phyloP scores from a whole-genome alignment of 2,113 vertebrate genomes.

The Oncorhynchus mykiss region DNA sequence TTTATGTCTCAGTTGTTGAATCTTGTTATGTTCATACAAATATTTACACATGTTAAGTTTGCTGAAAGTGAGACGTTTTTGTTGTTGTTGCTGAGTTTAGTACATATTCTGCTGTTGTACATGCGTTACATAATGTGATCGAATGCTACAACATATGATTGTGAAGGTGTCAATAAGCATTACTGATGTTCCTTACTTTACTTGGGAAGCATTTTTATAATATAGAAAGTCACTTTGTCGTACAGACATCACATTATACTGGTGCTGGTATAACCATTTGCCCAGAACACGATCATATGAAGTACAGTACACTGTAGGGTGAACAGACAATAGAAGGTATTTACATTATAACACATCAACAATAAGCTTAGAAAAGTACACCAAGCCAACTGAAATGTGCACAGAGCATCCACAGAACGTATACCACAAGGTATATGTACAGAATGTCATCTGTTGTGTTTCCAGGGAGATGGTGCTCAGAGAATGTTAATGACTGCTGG shows the following conservation, averaged over 20 bases:
- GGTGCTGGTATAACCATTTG: not conserved
- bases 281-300: not conserved
- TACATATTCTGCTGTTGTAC: not conserved
- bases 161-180: not conserved
- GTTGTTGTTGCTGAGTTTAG: no score
- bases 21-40: no score
- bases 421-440: not conserved
- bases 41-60: no score
- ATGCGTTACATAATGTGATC: not conserved
- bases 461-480: conserved; percentile 71
- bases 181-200: no score
- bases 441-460: conserved; percentile 12
- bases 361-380: not conserved
- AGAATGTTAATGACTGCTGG: conserved; percentile 65
- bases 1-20: no score
- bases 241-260: no score
- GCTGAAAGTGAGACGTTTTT: no score
- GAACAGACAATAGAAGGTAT: not conserved
- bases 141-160: not conserved
- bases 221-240: no score
- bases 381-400: no score
- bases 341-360: not conserved
- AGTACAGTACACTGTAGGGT: not conserved
- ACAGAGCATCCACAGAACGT: no score
- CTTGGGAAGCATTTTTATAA: no score